Percentiles rank a stretch among this genome's conserved stretches.
Evolutionary conservation across 2,113 vertebrate genomes (phyloP).

Genomic region (Actenoides lindsayi): DNA sequence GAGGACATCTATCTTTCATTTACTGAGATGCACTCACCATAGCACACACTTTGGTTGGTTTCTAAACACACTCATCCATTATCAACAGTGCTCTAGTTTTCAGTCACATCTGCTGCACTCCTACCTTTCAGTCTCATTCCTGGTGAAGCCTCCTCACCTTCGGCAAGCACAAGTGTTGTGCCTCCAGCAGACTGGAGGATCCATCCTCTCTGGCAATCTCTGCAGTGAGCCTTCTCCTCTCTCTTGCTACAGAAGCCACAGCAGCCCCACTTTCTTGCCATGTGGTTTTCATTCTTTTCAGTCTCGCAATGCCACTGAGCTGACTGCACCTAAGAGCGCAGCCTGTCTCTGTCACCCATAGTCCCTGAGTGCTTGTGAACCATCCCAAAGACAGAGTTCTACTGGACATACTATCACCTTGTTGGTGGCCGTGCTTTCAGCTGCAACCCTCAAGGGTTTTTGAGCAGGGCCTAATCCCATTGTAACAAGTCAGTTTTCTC

Average conservation of each 20-base stretch:
- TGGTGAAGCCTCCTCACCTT: not conserved
- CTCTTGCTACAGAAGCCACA: not conserved
- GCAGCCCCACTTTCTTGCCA: not conserved
- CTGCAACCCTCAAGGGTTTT: not conserved
- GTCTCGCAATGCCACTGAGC: not conserved
- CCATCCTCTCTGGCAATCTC: not conserved
- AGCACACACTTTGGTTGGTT: not conserved
- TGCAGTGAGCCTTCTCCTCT: not conserved
- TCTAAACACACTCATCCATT: not conserved
- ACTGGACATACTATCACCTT: fast-evolving
- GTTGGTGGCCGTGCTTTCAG: not conserved
- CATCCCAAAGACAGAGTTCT: not conserved
- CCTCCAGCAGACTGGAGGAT: not conserved
- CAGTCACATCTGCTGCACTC: not conserved
- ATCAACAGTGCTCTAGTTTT: not conserved
- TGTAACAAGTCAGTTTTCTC: not conserved
- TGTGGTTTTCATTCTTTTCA: not conserved
- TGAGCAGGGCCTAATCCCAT: not conserved
- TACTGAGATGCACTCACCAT: not conserved
- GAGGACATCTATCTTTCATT: not conserved
- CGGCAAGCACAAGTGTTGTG: not conserved
- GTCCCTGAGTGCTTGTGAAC: not conserved
- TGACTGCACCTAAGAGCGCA: not conserved
- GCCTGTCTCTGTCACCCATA: not conserved
- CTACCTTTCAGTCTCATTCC: not conserved